Base-by-base conservation (phyloP, 2,888 invertebrate species). In the Epistrophe eligans region DNA sequence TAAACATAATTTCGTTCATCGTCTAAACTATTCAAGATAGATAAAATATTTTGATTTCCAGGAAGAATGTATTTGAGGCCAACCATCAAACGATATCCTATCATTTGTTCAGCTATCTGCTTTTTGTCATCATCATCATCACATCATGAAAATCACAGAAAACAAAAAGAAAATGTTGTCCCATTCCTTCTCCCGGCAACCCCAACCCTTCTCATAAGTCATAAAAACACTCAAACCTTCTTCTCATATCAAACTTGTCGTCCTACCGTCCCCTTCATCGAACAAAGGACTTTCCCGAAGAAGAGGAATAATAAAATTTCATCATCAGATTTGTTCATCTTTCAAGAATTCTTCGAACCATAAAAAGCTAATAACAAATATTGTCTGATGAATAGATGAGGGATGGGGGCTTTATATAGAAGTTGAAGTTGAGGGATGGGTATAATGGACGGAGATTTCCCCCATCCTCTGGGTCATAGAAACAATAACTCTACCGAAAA, bases 341-440 rank as follows among this genome's bases (percentile, higher is more conserved):
- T 83, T 87, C 87, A 76, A 87, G 87, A 87, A 87, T 87, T 83
- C 87, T 79, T 72, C 87, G 87, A 87, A 87, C 83, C 87, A 87
- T 87, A 87, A 87, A 87, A 87, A 87, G 87, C 87, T 87, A 87
- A 87, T 87, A 87, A 87, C 87, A 87, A 87, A 87, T 87, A 87
- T 87, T 87, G 87, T 87, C 87, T 79, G 77, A 83, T 73, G 81
- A 81, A 64, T 76, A 66, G 58, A 79, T 76, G 71, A 76, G 76
- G 9, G 62, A 17, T 64, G 45, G 15, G 66, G 15, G 24, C n/a
- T 40, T 40, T n/a, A n/a, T n/a, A 8, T 4, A 32, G 35, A 62
- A 62, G 40, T 62, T 24, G 43, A 40, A 60, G 40, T 13, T 19
- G 17, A 45, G 7, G 45, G 28, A 4, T 28, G 1, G 66, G n/a